These are phyloP conservation scores for Drosophila kurseongensis DNA, from an alignment of 1,140 invertebrate species.

Conservation along the genomic window DNA sequence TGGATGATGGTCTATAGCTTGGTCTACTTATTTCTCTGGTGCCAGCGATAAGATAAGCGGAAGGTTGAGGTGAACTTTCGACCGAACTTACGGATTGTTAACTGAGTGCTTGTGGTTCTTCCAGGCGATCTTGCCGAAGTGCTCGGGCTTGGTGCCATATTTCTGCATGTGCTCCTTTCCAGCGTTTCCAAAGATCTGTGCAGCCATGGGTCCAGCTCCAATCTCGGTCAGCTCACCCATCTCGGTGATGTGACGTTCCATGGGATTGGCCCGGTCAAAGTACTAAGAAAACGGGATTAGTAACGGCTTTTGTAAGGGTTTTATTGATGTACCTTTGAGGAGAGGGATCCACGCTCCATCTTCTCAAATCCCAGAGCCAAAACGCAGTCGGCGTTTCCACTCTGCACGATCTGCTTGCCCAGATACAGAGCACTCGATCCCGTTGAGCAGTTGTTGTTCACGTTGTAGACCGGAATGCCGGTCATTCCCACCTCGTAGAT, in stretches of 20 bases:
- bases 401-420: constrained; percentile 95
- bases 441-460: constrained; percentile 99
- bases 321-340: constrained; percentile 86
- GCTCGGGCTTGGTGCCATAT: constrained; percentile 95
- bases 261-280: constrained; percentile 95
- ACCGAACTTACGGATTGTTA: constrained; percentile 94
- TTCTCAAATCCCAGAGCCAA: constrained; percentile 99
- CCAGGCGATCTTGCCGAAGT: constrained; percentile 98
- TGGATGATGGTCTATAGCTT: constrained; percentile 93
- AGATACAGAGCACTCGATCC: constrained; percentile 96
- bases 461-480: constrained; percentile 99
- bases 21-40: constrained; percentile 93
- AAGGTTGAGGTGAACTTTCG: constrained; percentile 49
- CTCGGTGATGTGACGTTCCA: constrained; percentile 95
- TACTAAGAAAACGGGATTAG: constrained; percentile 85
- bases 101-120: constrained; percentile 99
- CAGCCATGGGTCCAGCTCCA: constrained; percentile 92
- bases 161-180: constrained; percentile 98
- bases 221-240: constrained; percentile 94
- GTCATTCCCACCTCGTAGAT: constrained; percentile 98
- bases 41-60: constrained; percentile 86
- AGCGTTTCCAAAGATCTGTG: constrained; percentile 98
- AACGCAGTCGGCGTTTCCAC: constrained; percentile 93
- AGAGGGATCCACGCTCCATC: constrained; percentile 97
- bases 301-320: rapidly evolving